These are phyloP conservation scores for Leuciscus waleckii DNA, from an alignment of 2,797 vertebrate genomes.

Conservation along the genomic window DNA sequence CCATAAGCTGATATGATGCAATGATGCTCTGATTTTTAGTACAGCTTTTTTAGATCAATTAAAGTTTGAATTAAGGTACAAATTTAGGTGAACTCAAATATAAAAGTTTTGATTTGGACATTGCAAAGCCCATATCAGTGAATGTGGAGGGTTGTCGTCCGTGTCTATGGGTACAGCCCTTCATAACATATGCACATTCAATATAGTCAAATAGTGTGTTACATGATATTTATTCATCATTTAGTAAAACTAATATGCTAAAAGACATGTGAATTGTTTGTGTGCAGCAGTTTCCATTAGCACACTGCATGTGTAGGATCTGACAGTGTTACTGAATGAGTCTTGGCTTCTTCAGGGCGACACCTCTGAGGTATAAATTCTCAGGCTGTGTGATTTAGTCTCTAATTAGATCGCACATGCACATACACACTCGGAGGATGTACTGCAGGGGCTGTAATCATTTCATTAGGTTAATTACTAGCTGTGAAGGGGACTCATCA, in stretches of 20 bases:
- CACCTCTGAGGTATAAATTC: constrained; percentile 43
- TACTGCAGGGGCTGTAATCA: constrained; percentile 49
- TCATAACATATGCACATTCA: not conserved
- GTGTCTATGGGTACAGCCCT: not conserved
- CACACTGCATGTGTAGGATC: constrained; percentile 5
- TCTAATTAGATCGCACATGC: constrained; percentile 40
- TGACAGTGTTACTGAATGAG: constrained; percentile 23
- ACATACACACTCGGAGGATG: constrained; percentile 33
- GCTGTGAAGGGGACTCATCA: constrained; percentile 38
- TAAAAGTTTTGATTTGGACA: not conserved
- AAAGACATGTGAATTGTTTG: not conserved
- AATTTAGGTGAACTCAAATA: not conserved
- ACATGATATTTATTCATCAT: not conserved
- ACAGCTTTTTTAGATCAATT: not conserved
- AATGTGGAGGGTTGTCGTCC: not conserved
- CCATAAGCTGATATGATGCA: not conserved
- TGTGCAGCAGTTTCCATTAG: constrained; percentile 1
- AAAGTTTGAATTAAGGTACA: not conserved
- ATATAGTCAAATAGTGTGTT: not conserved
- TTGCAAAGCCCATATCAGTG: not conserved
- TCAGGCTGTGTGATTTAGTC: constrained; percentile 27
- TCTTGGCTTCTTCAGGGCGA: constrained; percentile 36
- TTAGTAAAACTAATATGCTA: constrained; percentile 1
- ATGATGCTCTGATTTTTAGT: not conserved
- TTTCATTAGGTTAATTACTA: constrained; percentile 58